Evolutionary conservation across 2,113 vertebrate genomes (phyloP), one percentile per base, ranked within the genome.

Genomic region (Raja brachyura): DNA sequence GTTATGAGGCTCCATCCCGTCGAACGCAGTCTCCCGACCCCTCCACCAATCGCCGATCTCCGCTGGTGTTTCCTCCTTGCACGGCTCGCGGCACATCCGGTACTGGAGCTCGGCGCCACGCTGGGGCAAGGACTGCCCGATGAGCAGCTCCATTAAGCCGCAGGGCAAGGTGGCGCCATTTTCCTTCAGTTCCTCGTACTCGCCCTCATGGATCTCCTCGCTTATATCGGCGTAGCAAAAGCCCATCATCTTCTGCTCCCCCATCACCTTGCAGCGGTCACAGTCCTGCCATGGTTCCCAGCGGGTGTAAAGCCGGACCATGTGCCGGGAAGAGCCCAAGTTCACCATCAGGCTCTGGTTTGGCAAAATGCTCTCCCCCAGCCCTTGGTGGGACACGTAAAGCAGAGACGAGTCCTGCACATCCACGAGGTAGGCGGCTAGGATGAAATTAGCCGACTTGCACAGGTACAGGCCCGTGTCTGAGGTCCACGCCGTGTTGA

Each of bases 201-300:
- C n/a, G n/a, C 22, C 94, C 39, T 94, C 94, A 94, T 94, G 93
- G 78, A 85, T 16, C 93, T 81, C 88, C n/a, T n/a, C n/a, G 93
- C 90, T 93, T 93, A 94, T 93, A 93, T 90, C 93, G 94, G 92
- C 94, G 94, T 94, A 94, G 94, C 94, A 90, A 31, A 90, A 90
- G 16, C 94, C 93, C 93, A 94, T 94, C 93, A 93, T 93, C 94
- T 94, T 94, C 94, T 94, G 93, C 94, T 94, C 94, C 86, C 94
- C 90, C 63, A 93, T 78, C 28, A 93, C 83, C 28, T 93, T 81
- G 31, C 93, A 90, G 31, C 93, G 73, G 68, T 93, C 93, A 93
- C 94, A 94, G 28, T 93, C 93, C 93, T 95, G 93, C 93, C 61
- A 70, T 75, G 93, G 4, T 85, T 61, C 93, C 48, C 94, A 94